Evolutionary conservation across 2,888 invertebrate species (phyloP), one percentile per base, ranked within the genome.

Genomic region (Chrysolina americana): DNA sequence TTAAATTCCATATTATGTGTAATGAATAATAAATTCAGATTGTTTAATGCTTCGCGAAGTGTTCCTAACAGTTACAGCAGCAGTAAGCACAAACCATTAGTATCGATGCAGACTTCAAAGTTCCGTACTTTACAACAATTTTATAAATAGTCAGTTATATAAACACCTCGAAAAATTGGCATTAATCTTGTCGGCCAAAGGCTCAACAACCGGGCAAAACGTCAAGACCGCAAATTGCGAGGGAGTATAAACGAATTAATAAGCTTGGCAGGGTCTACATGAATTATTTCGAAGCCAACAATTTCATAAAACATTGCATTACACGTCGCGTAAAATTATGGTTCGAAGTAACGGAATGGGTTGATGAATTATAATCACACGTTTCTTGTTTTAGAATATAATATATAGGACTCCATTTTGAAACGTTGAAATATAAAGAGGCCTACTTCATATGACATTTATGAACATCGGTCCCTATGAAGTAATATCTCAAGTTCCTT

Each of bases 161-260:
- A 68, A 68, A 68, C 68, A 68, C 36, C 68, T 41, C 53, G 68
- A 28, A 19, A 68, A 36, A 68, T 28, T 53, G 36, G 68, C 68
- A 68, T 68, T 53, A 68, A 68, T 68, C 68, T 53, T 68, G 68
- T 36, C 53, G 41, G 68, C 50, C 41, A 19, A 68, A 41, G 65
- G 53, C 68, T 53, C 19, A 68, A 36, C 36, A 53, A 41, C 59
- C 59, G 41, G 41, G 53, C 53, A 41, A 68, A 41, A 36, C 36
- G 53, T 53, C 50, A 68, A 53, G 56, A 68, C 17, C 41, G 36
- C 19, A 19, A 68, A 68, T 50, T 68, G 68, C 53, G 68, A 68
- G 68, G 68, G 68, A 68, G 68, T 68, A 53, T 41, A 41, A 56
- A 68, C 53, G 53, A 50, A 68, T 56, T 68, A 68, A 68, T 68